Evolutionary conservation across 2,113 vertebrate species (phyloP).

Genomic region (mouse (Mus musculus)): GRCm39 chr9:66555001-66555500

Average conservation of each 20-base stretch:
- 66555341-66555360: neutral
- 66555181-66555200: neutral
- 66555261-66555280: neutral
- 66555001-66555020: neutral
- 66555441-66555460: slow-evolving; percentile 13
- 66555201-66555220: neutral
- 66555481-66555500: neutral
- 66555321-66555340: neutral
- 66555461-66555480: neutral
- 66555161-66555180: neutral
- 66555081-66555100: slow-evolving; percentile 15
- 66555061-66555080: neutral
- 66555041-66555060: neutral
- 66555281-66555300: no score
- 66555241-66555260: neutral
- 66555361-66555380: neutral
- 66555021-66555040: slow-evolving; percentile 1
- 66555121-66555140: neutral
- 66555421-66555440: slow-evolving; percentile 10
- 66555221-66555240: neutral
- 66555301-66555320: neutral
- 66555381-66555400: neutral
- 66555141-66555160: neutral
- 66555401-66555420: neutral
- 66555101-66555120: slow-evolving; percentile 39